These are phyloP conservation scores for Nannospalax galili DNA, from an alignment of 2,113 vertebrate genomes.

Conservation along the genomic window DNA sequence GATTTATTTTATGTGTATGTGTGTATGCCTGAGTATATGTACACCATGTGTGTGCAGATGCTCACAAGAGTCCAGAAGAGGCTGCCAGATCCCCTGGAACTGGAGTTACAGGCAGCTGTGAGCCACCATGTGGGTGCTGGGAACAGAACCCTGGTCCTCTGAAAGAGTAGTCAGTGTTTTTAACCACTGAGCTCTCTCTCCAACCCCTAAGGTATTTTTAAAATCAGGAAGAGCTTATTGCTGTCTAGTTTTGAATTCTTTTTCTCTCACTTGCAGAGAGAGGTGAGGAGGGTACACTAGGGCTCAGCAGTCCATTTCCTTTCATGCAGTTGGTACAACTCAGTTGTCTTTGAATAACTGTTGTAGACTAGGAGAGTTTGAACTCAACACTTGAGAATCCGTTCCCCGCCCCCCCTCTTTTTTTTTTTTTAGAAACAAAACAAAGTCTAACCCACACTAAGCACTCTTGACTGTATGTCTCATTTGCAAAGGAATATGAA, in stretches of 20 bases:
- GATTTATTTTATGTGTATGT: too few species aligned
- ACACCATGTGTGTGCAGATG: too few species aligned
- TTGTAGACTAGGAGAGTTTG: slow-evolving; percentile 25
- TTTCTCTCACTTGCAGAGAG: not conserved
- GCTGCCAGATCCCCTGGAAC: too few species aligned
- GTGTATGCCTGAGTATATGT: too few species aligned
- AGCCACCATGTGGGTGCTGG: too few species aligned
- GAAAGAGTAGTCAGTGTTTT: too few species aligned
- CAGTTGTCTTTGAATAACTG: not conserved
- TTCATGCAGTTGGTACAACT: not conserved
- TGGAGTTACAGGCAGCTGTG: too few species aligned
- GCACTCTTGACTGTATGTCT: slow-evolving; percentile 29
- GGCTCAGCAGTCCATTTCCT: slow-evolving; percentile 32
- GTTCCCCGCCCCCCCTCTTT: not conserved
- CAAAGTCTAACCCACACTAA: slow-evolving; percentile 41
- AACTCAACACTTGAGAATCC: slow-evolving; percentile 45
- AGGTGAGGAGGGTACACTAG: not conserved
- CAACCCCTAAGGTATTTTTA: not conserved
- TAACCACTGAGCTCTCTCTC: too few species aligned
- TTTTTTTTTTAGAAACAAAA: not conserved
- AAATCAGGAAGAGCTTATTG: not conserved
- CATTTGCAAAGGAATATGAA: slow-evolving; percentile 58
- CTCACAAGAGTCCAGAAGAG: too few species aligned
- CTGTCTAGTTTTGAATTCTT: not conserved
- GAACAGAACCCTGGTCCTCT: too few species aligned